Percentiles rank a stretch among this genome's conserved stretches.
phyloP scores from a whole-genome alignment of 2,888 invertebrate genomes.

The Cyrtodaria siliqua region DNA sequence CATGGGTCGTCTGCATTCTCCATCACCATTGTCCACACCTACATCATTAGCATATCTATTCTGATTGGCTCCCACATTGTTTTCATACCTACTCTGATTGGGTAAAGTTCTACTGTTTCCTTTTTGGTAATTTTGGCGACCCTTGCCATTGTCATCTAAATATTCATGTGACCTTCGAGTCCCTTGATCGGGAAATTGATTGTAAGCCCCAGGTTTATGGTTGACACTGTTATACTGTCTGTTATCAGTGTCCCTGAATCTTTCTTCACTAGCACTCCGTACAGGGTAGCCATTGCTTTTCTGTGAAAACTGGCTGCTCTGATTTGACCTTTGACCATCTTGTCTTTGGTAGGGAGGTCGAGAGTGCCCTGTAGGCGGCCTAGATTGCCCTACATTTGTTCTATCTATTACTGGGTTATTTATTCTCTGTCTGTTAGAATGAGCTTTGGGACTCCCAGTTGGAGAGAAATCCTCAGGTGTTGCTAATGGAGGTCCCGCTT shows the following conservation, averaged over 20 bases:
- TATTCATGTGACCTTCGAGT: slow-evolving; percentile 60
- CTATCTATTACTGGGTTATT: slow-evolving; percentile 72
- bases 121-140: slow-evolving; percentile 19
- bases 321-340: slow-evolving; percentile 16
- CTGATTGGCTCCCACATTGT: slow-evolving; percentile 35
- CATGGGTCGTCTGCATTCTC: slow-evolving; percentile 78
- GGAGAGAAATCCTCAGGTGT: slow-evolving; percentile 73
- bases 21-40: slow-evolving; percentile 26
- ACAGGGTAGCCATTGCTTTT: slow-evolving; percentile 55
- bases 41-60: slow-evolving; percentile 37
- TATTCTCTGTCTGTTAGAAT: slow-evolving; percentile 52
- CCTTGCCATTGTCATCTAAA: slow-evolving; percentile 47
- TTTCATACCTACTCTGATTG: slow-evolving; percentile 29
- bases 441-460: slow-evolving; percentile 43
- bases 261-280: slow-evolving; percentile 62
- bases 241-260: slow-evolving; percentile 51
- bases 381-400: slow-evolving; percentile 38
- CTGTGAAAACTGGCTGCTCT: slow-evolving; percentile 22
- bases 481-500: slow-evolving; percentile 67
- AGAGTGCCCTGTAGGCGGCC: slow-evolving; percentile 37
- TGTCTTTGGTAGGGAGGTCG: slow-evolving; percentile 33
- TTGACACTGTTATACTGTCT: slow-evolving; percentile 16
- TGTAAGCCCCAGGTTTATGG: slow-evolving; percentile 36
- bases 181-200: slow-evolving; percentile 46
- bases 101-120: slow-evolving; percentile 58